Evolutionary conservation across 53 echinoderm and acorn worm genomes (phyloP), one percentile per base, ranked within the genome.

Genomic region (Mesocentrotus franciscanus): DNA sequence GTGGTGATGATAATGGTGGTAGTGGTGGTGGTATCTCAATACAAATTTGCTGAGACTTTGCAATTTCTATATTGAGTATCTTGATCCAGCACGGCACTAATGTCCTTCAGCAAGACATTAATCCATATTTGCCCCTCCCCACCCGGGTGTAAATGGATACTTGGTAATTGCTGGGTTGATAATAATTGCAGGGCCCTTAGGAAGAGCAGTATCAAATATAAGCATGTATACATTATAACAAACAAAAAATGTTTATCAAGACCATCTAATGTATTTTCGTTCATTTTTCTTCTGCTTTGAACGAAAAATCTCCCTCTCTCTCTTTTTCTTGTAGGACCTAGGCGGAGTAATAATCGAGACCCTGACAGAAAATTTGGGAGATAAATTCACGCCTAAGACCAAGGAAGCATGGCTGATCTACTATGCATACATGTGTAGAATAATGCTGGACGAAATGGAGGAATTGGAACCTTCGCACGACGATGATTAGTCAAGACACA

Each of bases 381-480:
- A 97, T 90, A 96, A 96, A 55, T 97, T 97, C 93, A 96, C 95
- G 35, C 96, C 96, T 24, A 96, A 96, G 76, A 97, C 96, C 13
- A 98, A 92, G 66, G 97, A 98, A 10, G 97, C 98, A 0, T 98
- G 98, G 98, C 70, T 79, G 57, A 64, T 71, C 33, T 97, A 95
- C 57, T 98, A 97, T 93, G 76, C 60, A 6, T 97, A 95, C 61
- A 97, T 97, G 96, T 68, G 66, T 35, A 97, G 95, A 81, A 85
- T 95, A 59, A 97, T 98, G 76, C 49, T 96, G 68, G 94, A 78
- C 32, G 89, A 94, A 22, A 95, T 96, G 90, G 96, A 96, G 29
- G 95, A 96, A 35, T 15, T 76, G 32, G 96, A 97, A 9, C 95
- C 95, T 26, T 83, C 94, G 34, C n/a, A 56, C 9, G 94, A 94